Evolutionary conservation across 1,140 invertebrate species (phyloP), one percentile per base, ranked within the genome.

Genomic region (Drosophila burlai): DNA sequence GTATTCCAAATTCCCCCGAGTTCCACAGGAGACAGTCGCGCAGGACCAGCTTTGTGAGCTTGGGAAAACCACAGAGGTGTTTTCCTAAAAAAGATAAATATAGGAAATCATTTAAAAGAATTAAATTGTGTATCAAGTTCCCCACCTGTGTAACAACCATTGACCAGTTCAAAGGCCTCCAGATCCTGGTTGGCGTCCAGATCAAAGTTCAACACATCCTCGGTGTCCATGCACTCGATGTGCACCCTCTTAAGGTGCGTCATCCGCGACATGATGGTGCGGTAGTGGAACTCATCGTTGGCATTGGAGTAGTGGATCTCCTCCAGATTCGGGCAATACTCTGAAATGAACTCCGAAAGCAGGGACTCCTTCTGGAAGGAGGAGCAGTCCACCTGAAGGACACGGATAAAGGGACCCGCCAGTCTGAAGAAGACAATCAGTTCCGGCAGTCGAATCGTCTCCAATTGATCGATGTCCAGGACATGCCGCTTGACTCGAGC

Each of bases 11-110:
- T 16, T 90, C 85, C 4, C 67, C 58, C 10, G 81, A 90, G 15
- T 91, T 91, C 85, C 86, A 91, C 0, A 90, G 55, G 1, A 91
- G 29, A n/a, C 85, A 90, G 16, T 90, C 82, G 0, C 86, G 81
- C 6, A 90, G 68, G 4, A 91, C 68, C 2, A 90, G 60, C 1
- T 62, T 52, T 0, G 63, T 59, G 0, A 90, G 79, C 15, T 90
- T 82, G 21, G 65, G 54, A 71, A 90, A 83, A 10, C 76, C 86
- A 52, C 79, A 82, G 2, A 90, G 62, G 29, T 91, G 65, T 66
- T 90, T 76, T 13, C 84, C 84, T 89, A 24, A n/a, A n/a, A n/a
- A n/a, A 15, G 7, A 42, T 21, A 10, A 11, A 26, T 21, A n/a
- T 7, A n/a, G 6, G 26, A 24, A 52, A 24, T 59, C 26, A 10